Evolutionary conservation across 2,888 invertebrate species (phyloP).

Genomic region (Cheilosia vernalis): DNA sequence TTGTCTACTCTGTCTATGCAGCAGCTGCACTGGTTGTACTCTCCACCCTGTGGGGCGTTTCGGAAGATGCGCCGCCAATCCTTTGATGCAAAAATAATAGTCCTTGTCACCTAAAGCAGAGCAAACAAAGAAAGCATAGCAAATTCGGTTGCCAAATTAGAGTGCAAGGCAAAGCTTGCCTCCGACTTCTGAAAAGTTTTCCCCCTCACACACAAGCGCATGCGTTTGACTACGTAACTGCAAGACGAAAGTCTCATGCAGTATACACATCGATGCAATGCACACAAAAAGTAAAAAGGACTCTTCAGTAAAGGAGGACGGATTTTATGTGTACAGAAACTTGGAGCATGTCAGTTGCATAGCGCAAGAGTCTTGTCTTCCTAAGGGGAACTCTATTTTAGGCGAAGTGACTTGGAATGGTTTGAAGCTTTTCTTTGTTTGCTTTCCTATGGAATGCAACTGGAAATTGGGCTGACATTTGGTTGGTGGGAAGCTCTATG

Average conservation of each 20-base stretch:
- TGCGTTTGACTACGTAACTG: conserved; percentile 53
- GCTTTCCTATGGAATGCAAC: conserved; percentile 53
- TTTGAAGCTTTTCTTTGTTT: conserved; percentile 49
- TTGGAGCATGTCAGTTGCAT: conserved; percentile 59
- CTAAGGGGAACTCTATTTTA: conserved; percentile 7
- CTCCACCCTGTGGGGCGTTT: conserved; percentile 60
- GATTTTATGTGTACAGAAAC: conserved; percentile 8
- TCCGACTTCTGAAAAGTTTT: conserved; percentile 48
- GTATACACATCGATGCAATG: conserved; percentile 57
- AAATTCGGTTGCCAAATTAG: conserved; percentile 20
- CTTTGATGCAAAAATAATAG: conserved; percentile 34
- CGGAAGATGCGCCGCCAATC: conserved; percentile 52
- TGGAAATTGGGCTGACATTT: conserved; percentile 49
- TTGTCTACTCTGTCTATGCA: conserved; percentile 18
- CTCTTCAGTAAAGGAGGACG: conserved; percentile 53
- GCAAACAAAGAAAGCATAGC: conserved; percentile 39
- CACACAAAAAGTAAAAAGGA: conserved; percentile 51
- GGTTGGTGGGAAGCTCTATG: conserved; percentile 60
- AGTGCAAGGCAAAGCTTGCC: conserved; percentile 65
- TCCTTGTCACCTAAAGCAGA: conserved; percentile 40
- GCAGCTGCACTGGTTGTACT: conserved; percentile 25
- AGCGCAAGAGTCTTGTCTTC: conserved; percentile 6
- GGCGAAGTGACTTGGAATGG: neutral
- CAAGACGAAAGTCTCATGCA: conserved; percentile 56
- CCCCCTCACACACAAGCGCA: conserved; percentile 37